Percentiles rank a stretch among this genome's conserved stretches.
Evolutionary conservation across 2,888 invertebrate genomes (phyloP).

Genomic region (Palloptera scutellata): DNA sequence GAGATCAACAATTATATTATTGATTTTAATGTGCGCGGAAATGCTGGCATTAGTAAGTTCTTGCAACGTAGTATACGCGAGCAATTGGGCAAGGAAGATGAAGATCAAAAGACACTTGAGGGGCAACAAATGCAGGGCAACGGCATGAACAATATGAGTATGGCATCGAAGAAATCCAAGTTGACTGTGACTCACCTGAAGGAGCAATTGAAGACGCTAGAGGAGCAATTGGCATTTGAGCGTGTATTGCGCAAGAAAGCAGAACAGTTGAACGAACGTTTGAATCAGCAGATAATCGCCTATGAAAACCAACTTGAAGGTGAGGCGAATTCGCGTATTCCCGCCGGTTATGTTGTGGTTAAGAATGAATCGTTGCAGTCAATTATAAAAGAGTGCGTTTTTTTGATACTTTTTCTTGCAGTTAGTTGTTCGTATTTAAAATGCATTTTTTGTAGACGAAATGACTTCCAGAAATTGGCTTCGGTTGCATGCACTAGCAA

Average conservation of each 20-base stretch:
- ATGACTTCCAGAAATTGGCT: constrained; percentile 48
- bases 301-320: constrained; percentile 47
- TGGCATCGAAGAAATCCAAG: constrained; percentile 49
- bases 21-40: constrained; percentile 74
- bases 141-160: constrained; percentile 42
- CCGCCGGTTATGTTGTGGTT: constrained; percentile 53
- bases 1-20: constrained; percentile 73
- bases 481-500: constrained; percentile 40
- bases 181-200: constrained; percentile 50
- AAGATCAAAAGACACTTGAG: constrained; percentile 44
- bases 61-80: constrained; percentile 65
- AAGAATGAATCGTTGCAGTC: constrained; percentile 52
- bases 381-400: constrained; percentile 52
- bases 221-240: constrained; percentile 71
- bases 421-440: not conserved
- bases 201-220: constrained; percentile 62
- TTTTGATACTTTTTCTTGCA: not conserved
- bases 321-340: constrained; percentile 39
- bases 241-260: constrained; percentile 70
- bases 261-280: constrained; percentile 70
- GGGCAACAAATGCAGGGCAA: constrained; percentile 42
- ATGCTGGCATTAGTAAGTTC: constrained; percentile 67
- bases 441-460: constrained; percentile 39
- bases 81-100: constrained; percentile 63
- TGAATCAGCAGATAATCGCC: constrained; percentile 70